Evolutionary conservation across 2,888 invertebrate genomes (phyloP), one percentile per base, ranked within the genome.

Genomic region (Agriopis leucophaearia): DNA sequence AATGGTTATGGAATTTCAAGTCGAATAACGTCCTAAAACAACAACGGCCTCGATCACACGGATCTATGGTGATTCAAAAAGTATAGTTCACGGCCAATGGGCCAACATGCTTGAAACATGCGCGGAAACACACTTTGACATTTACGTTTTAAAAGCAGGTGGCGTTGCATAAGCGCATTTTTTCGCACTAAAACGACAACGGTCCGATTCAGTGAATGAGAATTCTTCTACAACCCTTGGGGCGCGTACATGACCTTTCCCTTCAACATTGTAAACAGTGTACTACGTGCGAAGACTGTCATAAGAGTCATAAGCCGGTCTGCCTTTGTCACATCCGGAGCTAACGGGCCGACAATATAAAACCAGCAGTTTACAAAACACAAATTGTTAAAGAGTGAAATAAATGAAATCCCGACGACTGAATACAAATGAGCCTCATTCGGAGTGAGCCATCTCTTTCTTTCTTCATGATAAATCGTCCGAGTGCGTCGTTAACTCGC

Each of bases 361-460:
- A 88, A 88, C 82, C 84, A 82, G 82, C 85, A 85, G 89, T 89
- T 86, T 87, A 90, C 69, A 85, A 90, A 88, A 90, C 86, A 88
- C 82, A 88, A 88, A 90, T 88, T 88, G 88, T 90, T 89, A 85
- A 84, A 86, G 82, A 87, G 84, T 84, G 83, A 86, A 88, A 88
- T 89, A 88, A 90, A 90, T 88, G 88, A 87, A 90, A 86, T 82
- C 80, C 75, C 80, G 78, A 82, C 79, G 78, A 75, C 78, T 83
- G 89, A 88, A 92, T 92, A 91, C 89, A 88, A 91, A 92, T 90
- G 88, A 89, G 71, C 88, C 87, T 87, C 88, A 88, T 89, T 87
- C 81, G 75, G 83, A 90, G 89, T 90, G 88, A 90, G 88, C 88
- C 88, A 89, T 88, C 86, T 89, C 71, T 69, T 84, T 87, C 86